These are phyloP conservation scores for Grammomys dolichurus DNA, from an alignment of 2,113 vertebrate genomes.

Conservation along the genomic window DNA sequence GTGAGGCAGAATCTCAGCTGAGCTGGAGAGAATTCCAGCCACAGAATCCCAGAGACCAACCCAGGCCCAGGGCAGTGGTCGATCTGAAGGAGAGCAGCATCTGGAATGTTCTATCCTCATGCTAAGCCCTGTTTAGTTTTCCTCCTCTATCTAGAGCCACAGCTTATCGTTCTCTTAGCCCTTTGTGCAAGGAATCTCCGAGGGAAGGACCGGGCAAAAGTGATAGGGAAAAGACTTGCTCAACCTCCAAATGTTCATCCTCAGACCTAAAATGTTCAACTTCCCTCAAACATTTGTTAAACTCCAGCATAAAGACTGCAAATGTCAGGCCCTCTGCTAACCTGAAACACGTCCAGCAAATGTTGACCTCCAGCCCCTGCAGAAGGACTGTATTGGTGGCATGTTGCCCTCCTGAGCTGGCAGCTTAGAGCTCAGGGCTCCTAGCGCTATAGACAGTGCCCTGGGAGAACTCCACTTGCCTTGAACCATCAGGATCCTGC, in stretches of 20 bases:
- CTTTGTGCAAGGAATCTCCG: background rate
- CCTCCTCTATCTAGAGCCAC: constrained; percentile 11
- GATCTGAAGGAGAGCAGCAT: background rate
- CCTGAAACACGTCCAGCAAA: constrained; percentile 5
- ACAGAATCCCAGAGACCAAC: background rate
- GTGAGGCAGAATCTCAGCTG: constrained; percentile 12
- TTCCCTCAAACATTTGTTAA: constrained; percentile 24
- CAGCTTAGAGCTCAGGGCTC: background rate
- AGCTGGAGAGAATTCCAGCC: background rate
- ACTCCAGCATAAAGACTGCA: background rate
- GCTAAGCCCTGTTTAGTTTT: constrained; percentile 6
- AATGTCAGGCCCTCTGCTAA: background rate
- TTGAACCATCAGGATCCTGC: background rate
- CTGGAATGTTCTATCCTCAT: background rate
- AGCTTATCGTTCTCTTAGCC: background rate
- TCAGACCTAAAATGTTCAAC: background rate
- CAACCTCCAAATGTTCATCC: background rate
- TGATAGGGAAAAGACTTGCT: constrained; percentile 5
- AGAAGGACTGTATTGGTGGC: background rate
- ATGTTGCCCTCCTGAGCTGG: background rate
- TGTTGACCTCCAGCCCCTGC: background rate
- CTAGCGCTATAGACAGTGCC: background rate
- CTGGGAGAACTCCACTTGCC: background rate
- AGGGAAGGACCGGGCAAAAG: constrained; percentile 23
- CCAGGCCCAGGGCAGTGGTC: background rate